A percentile compares a stretch with the other conserved stretches of the same genome.
These are phyloP conservation scores for Centruroides sculpturatus DNA, from an alignment of 1,140 invertebrate genomes.

Conservation along the genomic window DNA sequence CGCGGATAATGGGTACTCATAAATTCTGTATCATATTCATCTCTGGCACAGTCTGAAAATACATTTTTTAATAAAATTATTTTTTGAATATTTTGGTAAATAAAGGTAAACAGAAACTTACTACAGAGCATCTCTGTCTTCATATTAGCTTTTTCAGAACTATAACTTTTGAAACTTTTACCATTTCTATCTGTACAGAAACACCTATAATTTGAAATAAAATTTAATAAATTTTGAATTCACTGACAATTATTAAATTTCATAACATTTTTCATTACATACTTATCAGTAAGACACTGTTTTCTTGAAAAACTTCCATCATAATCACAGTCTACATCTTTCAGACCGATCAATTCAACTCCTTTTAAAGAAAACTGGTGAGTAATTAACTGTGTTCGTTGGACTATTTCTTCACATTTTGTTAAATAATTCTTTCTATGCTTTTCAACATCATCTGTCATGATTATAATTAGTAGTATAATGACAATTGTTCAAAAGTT, in stretches of 20 bases:
- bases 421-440: not conserved
- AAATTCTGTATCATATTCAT: not conserved
- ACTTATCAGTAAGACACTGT: constrained; percentile 1
- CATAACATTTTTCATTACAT: not conserved
- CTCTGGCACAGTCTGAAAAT: constrained; percentile 6
- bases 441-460: too few species aligned
- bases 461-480: too few species aligned
- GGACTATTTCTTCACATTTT: constrained; percentile 1
- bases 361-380: not conserved
- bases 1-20: not conserved
- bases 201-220: not conserved
- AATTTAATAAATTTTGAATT: not conserved
- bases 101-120: not conserved
- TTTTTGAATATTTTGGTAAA: too few species aligned
- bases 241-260: too few species aligned
- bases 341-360: not conserved
- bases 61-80: not conserved
- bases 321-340: not conserved
- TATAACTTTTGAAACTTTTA: not conserved
- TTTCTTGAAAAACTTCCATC: constrained; percentile 1
- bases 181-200: not conserved
- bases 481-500: too few species aligned
- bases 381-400: not conserved
- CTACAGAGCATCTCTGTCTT: constrained; percentile 1
- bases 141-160: not conserved